Percentiles rank a stretch among this genome's conserved stretches.
These are phyloP conservation scores for Ptychodera flava DNA, from an alignment of 35 echinoderm and acorn worm genomes.

Conservation along the genomic window DNA sequence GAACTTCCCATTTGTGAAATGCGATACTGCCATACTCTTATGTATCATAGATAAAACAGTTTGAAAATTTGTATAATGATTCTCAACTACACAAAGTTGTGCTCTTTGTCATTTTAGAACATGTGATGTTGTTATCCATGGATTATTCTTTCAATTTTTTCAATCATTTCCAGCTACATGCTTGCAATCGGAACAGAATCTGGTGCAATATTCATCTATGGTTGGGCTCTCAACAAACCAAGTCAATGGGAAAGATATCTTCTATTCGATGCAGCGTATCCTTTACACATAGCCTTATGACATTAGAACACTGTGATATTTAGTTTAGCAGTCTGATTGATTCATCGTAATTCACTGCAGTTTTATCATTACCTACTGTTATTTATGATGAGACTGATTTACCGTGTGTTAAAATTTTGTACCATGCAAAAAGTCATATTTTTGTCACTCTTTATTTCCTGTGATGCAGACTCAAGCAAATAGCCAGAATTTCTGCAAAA, in stretches of 20 bases:
- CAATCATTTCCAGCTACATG: constrained; percentile 32
- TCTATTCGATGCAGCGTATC: not conserved
- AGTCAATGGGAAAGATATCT: not conserved
- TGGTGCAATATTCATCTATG: constrained; percentile 22
- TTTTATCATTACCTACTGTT: constrained; percentile 3
- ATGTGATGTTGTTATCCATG: too few species aligned
- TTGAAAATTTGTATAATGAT: too few species aligned
- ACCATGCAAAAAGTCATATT: too few species aligned
- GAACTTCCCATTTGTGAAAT: too few species aligned
- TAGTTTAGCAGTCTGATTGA: not conserved
- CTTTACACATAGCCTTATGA: not conserved
- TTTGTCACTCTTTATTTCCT: too few species aligned
- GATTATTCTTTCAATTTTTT: not conserved
- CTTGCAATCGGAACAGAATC: constrained; percentile 55
- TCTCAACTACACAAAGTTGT: too few species aligned
- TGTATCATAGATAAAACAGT: too few species aligned
- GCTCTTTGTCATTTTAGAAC: too few species aligned
- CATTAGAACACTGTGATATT: constrained; percentile 6
- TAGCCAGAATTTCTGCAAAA: too few species aligned
- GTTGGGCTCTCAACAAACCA: constrained; percentile 24
- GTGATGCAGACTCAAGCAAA: too few species aligned
- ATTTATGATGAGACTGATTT: not conserved
- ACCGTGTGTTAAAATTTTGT: not conserved
- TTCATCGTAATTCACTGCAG: not conserved
- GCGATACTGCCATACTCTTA: too few species aligned